A percentile compares a stretch with the other conserved stretches of the same genome.
Conservation (phyloP, 2,113 vertebrate genomes). For the Cichladusa arquata region DNA sequence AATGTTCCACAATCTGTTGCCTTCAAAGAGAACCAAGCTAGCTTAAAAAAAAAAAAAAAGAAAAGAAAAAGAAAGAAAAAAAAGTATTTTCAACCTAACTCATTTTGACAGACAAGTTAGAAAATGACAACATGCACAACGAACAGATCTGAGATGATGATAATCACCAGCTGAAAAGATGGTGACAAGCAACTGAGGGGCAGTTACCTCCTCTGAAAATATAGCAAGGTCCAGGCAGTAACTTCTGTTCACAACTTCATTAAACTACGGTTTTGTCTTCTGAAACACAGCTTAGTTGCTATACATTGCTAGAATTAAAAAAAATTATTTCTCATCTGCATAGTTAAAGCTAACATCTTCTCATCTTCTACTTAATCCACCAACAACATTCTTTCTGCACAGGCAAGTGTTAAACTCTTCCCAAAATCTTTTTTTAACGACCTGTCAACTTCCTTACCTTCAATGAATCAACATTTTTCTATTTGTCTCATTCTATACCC, state of each 20-base stretch:
- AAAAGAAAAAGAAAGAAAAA: not conserved
- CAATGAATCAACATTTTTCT: not conserved
- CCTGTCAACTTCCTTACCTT: not conserved
- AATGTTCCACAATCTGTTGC: slow-evolving; percentile 43
- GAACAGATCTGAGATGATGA: not conserved
- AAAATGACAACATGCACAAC: not conserved
- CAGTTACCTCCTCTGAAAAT: not conserved
- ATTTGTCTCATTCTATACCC: not conserved
- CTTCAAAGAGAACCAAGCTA: slow-evolving; percentile 1
- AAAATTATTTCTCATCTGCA: not conserved
- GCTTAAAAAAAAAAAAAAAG: not conserved
- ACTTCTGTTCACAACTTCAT: not conserved
- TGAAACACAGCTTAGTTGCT: not conserved
- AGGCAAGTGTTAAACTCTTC: not conserved
- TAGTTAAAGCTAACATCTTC: not conserved
- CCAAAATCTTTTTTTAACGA: not conserved
- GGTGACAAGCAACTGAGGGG: slow-evolving; percentile 20
- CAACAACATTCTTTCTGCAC: not conserved
- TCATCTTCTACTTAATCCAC: not conserved
- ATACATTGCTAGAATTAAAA: not conserved
- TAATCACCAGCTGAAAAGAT: not conserved
- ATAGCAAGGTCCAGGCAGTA: not conserved
- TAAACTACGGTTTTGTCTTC: not conserved
- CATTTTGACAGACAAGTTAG: slow-evolving; percentile 26
- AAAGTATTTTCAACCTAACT: slow-evolving; percentile 4